phyloP scores from a whole-genome alignment of 2,888 invertebrate genomes.

The Aplocera efformata region DNA sequence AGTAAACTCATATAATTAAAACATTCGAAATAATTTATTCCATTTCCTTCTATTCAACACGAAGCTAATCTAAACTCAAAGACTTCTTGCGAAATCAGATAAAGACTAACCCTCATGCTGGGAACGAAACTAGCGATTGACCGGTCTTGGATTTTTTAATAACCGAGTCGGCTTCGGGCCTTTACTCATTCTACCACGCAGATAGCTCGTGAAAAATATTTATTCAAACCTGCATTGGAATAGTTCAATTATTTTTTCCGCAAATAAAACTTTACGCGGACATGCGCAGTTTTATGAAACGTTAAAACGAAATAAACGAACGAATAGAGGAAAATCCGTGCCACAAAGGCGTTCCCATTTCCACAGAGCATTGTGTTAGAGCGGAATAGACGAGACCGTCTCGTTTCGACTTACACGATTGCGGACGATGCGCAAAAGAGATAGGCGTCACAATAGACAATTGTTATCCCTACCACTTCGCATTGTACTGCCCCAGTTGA shows the following conservation, averaged over 20 bases:
- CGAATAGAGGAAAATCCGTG: slow-evolving; percentile 67
- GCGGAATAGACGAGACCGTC: slow-evolving; percentile 40
- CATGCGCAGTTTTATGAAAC: slow-evolving; percentile 55
- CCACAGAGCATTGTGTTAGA: slow-evolving; percentile 60
- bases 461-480: slow-evolving; percentile 72
- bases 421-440: slow-evolving; percentile 68
- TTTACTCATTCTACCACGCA: no score
- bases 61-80: no score
- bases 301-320: slow-evolving; percentile 42
- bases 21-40: no score
- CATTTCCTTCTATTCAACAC: no score
- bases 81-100: no score
- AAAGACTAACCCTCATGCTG: no score
- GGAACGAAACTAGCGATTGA: no score
- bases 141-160: no score
- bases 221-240: not conserved
- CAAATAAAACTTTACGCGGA: slow-evolving; percentile 20
- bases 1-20: not conserved
- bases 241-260: slow-evolving; percentile 2
- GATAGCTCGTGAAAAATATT: not conserved
- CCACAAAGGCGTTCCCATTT: slow-evolving; percentile 62
- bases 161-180: no score
- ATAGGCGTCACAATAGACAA: slow-evolving; percentile 77
- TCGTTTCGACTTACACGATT: slow-evolving; percentile 52
- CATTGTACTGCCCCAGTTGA: slow-evolving; percentile 55